Evolutionary conservation across 2,113 vertebrate genomes (phyloP).

Genomic region (Mirounga angustirostris): DNA sequence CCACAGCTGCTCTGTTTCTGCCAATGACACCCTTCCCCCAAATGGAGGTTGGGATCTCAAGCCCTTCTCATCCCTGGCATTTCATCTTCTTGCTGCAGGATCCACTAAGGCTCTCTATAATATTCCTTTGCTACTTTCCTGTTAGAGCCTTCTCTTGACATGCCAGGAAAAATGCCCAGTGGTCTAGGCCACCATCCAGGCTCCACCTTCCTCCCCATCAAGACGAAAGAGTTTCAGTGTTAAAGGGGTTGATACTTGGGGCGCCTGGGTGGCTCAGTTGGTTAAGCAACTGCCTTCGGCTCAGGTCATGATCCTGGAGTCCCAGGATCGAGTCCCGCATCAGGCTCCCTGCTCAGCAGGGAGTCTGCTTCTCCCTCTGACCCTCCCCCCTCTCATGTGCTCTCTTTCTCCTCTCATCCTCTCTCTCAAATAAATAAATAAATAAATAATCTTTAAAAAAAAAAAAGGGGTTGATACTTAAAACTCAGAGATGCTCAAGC

Average conservation of each 20-base stretch:
- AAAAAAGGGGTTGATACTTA: background rate
- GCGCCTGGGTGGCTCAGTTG: too few species aligned
- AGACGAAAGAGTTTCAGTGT: background rate
- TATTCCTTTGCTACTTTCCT: slow-evolving; percentile 5
- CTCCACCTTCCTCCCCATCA: background rate
- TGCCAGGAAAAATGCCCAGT: slow-evolving; percentile 22
- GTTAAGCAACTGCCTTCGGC: too few species aligned
- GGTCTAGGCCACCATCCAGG: background rate
- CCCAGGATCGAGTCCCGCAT: too few species aligned
- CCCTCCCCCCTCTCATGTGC: too few species aligned
- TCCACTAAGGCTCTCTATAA: background rate
- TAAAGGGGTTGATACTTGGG: background rate
- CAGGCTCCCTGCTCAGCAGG: too few species aligned
- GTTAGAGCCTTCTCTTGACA: background rate
- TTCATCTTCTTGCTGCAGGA: background rate
- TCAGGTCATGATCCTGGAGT: too few species aligned
- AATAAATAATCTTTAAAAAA: too few species aligned
- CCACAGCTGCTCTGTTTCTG: background rate
- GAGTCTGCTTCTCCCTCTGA: too few species aligned
- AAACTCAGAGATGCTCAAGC: slow-evolving; percentile 2
- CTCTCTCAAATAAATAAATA: too few species aligned
- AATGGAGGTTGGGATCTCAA: background rate
- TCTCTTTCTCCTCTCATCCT: too few species aligned
- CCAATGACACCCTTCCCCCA: background rate
- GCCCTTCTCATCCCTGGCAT: background rate